Percentiles rank a stretch among this genome's conserved stretches.
phyloP scores from a whole-genome alignment of 2,113 vertebrate genomes.

The Larimichthys polyactis region DNA sequence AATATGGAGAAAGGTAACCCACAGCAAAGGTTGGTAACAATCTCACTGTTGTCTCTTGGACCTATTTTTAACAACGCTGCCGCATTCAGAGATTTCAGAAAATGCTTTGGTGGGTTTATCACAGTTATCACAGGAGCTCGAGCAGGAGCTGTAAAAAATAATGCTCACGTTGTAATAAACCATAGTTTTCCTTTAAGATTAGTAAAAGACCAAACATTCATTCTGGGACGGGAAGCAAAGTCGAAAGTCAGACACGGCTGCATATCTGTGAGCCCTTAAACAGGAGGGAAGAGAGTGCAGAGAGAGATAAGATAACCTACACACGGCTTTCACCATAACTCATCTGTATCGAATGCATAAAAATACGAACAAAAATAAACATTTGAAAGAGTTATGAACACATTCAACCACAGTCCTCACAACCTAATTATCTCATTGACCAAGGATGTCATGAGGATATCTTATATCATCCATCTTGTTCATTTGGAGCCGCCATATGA shows the following conservation, averaged over 20 bases:
- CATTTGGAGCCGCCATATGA: no score
- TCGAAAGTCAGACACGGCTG: neutral
- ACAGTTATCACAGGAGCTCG: neutral
- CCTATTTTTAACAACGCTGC: neutral
- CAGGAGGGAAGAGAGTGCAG: no score
- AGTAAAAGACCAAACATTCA: neutral
- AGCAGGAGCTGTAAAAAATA: neutral
- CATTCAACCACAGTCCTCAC: no score
- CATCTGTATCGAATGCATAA: neutral
- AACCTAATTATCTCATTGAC: no score
- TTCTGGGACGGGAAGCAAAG: neutral
- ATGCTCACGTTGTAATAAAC: neutral
- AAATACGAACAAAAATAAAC: neutral
- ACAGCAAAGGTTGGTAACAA: neutral
- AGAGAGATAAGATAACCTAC: neutral
- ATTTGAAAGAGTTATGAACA: no score
- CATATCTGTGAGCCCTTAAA: neutral
- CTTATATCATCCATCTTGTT: no score
- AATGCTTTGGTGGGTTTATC: neutral
- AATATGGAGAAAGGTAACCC: neutral
- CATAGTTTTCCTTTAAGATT: neutral
- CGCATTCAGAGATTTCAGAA: neutral
- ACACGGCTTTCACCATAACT: neutral
- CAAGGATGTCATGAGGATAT: no score
- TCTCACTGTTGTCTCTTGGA: neutral